Evolutionary conservation across 2,888 invertebrate species (phyloP), one percentile per base, ranked within the genome.

Genomic region (Lasioglossum marginatum): DNA sequence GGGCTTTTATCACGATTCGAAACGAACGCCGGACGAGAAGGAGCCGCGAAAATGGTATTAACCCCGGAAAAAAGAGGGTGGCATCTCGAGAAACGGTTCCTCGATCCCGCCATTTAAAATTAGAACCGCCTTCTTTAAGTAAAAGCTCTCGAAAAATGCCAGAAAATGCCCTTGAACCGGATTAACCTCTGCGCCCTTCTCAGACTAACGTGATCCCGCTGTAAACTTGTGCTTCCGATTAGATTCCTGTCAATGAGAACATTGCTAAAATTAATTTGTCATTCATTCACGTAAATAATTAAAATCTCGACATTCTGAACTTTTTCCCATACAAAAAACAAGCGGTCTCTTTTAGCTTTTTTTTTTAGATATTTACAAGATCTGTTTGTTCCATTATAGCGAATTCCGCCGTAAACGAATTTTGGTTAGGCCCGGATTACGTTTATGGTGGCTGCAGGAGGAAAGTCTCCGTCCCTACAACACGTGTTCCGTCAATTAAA

Each of bases 1-100:
- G 23, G 2, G 45, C 83, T 83, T 83, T 82, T 83, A 83, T 73
- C 83, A 66, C 45, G 73, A 73, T 82, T 40, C 19, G 52, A 78
- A 79, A 82, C 52, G 52, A 23, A 63, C 31, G 5, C 5, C 63
- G 63, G 63, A 6, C 16, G 63, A 63, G 12, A 68, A 34, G 34
- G 31, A 34, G 37, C 23, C 34, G 34, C 48, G 16, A 82, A 77
- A 43, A 68, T 34, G 68, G 68, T 68, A 37, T 68, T 68, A 63
- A 63, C 19, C 63, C 63, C 2, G 63, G 10, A 34, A 31, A 71
- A 45, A 82, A 70, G 70, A 63, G n/a, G n/a, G n/a, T 45, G 37
- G 72, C 66, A 16, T 34, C 63, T 19, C 16, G 63, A 31, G 63
- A 34, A 63, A 63, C 19, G 60, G 60, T 60, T 60, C 27, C 27